Evolutionary conservation across 2,797 vertebrate species (phyloP).

Genomic region (Ceryle rudis): DNA sequence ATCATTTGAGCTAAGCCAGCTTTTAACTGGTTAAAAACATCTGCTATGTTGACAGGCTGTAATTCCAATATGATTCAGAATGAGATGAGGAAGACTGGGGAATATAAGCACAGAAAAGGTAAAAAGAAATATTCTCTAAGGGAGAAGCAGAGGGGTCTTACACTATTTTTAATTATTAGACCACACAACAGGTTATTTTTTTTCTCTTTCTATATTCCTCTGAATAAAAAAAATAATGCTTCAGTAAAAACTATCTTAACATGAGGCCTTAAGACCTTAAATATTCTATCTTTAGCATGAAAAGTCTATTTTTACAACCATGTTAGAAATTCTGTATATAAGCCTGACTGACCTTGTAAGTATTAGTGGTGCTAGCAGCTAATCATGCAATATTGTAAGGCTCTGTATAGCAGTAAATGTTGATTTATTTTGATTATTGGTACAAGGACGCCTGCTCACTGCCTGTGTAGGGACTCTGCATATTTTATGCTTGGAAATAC

Average conservation of each 20-base stretch:
- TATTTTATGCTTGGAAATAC: slow-evolving; percentile 64
- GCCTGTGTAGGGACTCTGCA: slow-evolving; percentile 58
- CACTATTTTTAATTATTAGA: neutral
- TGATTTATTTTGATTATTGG: slow-evolving; percentile 37
- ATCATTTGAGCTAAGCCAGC: neutral
- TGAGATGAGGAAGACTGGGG: neutral
- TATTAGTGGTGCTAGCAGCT: slow-evolving; percentile 71
- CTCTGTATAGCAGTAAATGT: slow-evolving; percentile 53
- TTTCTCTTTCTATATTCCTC: slow-evolving; percentile 14
- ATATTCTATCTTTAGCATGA: slow-evolving; percentile 61
- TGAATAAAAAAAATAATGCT: neutral
- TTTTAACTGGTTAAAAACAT: neutral
- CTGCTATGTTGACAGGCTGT: neutral
- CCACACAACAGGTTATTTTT: neutral
- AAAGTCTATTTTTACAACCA: slow-evolving; percentile 69
- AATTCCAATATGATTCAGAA: neutral
- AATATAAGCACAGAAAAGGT: neutral
- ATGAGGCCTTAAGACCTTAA: slow-evolving; percentile 64
- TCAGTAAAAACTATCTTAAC: slow-evolving; percentile 4
- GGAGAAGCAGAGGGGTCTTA: neutral
- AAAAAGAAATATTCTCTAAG: neutral
- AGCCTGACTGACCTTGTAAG: slow-evolving; percentile 71
- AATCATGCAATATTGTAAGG: slow-evolving; percentile 35
- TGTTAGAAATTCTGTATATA: slow-evolving; percentile 61
- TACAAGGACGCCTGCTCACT: slow-evolving; percentile 66